Evolutionary conservation across 2,797 vertebrate species (phyloP), one percentile per base, ranked within the genome.

Genomic region (Myripristis murdjan): DNA sequence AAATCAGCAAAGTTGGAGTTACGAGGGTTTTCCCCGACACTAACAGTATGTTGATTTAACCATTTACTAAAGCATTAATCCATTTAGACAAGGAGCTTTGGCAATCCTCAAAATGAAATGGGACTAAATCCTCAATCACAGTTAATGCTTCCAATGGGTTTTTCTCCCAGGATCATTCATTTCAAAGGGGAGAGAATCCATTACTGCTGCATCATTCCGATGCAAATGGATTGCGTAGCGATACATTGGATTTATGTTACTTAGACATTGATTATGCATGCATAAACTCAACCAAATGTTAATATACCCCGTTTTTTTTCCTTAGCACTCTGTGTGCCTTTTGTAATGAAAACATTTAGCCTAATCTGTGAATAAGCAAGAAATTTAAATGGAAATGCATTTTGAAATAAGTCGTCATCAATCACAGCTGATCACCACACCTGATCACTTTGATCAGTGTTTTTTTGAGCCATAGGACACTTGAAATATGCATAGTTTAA

Each of bases 51-150:
- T 26, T 60, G 56, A 60, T 55, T 64, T 79, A 56, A 37, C 31
- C 18, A 18, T 66, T 80, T 71, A 35, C 26, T 26, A 35, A 77
- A 49, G 77, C 78, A 60, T 18, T 82, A 83, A 87, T 86, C 79
- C 71, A 31, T 69, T 87, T 78, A 83, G 76, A 75, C 18, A 67
- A 61, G 64, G 69, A 67, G 64, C 65, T 83, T 76, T 68, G 58
- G 48, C 37, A 22, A 15, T 81, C 77, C 49, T 79, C 15, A 23
- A 63, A 81, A 65, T 70, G 61, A 75, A 24, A 71, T n/a, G 2
- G 23, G 18, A 12, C 20, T 58, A 69, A 85, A 78, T 58, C 59
- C 75, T 73, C 61, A 24, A 28, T 53, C 46, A 61, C 3, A 20
- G 12, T 11, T 33, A 62, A 67, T 53, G 59, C 66, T 60, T 47